Evolutionary conservation across 2,888 invertebrate genomes (phyloP).

Genomic region (Himalopsyche anomala): DNA sequence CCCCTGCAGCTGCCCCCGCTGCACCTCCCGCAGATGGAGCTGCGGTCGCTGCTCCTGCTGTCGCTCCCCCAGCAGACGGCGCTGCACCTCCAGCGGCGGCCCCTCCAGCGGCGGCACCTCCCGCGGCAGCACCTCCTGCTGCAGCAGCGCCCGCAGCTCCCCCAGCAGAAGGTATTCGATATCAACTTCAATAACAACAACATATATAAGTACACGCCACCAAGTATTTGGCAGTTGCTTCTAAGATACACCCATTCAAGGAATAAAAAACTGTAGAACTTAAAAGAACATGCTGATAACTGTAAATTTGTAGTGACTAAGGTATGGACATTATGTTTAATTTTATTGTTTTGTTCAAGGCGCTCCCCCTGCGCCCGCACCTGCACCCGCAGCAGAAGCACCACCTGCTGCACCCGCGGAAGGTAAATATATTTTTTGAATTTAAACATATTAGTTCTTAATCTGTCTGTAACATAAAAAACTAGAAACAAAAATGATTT

Average conservation of each 20-base stretch:
- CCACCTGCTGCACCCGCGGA: constrained; percentile 66
- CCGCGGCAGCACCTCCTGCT: constrained; percentile 51
- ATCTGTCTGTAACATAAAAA: too few relatives aligned
- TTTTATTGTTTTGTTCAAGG: constrained; percentile 45
- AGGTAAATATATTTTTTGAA: constrained; percentile 56
- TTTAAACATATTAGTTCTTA: too few relatives aligned
- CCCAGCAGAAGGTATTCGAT: constrained; percentile 66
- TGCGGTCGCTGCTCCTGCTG: constrained; percentile 56
- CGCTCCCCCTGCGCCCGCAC: constrained; percentile 64
- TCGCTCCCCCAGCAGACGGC: constrained; percentile 58
- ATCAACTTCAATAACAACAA: not conserved
- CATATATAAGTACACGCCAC: not conserved
- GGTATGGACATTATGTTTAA: not conserved
- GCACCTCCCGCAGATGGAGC: constrained; percentile 67
- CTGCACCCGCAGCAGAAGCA: constrained; percentile 67
- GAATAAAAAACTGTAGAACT: too few relatives aligned
- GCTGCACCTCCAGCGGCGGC: constrained; percentile 66
- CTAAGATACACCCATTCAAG: too few relatives aligned
- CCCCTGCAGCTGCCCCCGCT: constrained; percentile 67
- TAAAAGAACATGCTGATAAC: too few relatives aligned
- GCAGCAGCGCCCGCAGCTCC: constrained; percentile 66
- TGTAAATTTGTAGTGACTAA: not conserved
- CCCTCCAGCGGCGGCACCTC: constrained; percentile 56
- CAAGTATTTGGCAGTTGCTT: too few relatives aligned
- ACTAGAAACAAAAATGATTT: too few relatives aligned